phyloP scores from a whole-genome alignment of 1,140 invertebrate genomes.

The Drosophila jambulina region DNA sequence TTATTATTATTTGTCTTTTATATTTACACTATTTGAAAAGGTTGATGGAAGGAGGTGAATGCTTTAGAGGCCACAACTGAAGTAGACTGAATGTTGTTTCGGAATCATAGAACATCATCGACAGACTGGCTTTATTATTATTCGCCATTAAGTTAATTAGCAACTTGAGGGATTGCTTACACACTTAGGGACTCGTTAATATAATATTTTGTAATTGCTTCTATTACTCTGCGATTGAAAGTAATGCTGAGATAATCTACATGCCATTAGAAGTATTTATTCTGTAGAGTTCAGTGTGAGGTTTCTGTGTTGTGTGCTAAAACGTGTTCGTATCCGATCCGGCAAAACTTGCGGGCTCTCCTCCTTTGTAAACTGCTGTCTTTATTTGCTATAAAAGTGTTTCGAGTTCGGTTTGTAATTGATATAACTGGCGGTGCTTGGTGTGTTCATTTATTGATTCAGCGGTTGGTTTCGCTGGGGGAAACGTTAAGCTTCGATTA shows the following conservation, averaged over 20 bases:
- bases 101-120: conserved; percentile 7
- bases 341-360: conserved; percentile 28
- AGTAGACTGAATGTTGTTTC: background rate
- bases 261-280: conserved; percentile 29
- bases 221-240: conserved; percentile 41
- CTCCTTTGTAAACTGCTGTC: conserved; percentile 17
- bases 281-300: conserved; percentile 55
- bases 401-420: conserved; percentile 60
- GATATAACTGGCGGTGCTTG: conserved; percentile 78
- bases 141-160: conserved; percentile 21
- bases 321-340: conserved; percentile 38
- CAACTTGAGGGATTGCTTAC: conserved; percentile 59
- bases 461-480: conserved; percentile 31
- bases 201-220: conserved; percentile 53
- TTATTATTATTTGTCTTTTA: conserved; percentile 63
- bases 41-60: conserved; percentile 2
- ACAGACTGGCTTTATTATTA: conserved; percentile 17
- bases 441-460: conserved; percentile 45
- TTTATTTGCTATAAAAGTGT: conserved; percentile 53
- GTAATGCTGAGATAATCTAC: conserved; percentile 50
- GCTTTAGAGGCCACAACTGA: background rate
- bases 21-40: conserved; percentile 63
- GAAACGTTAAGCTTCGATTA: conserved; percentile 32
- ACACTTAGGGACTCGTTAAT: conserved; percentile 46
- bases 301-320: conserved; percentile 75